These are phyloP conservation scores for Bergia puertoricense DNA, from an alignment of 92 coral and sea anemone genomes.

Conservation along the genomic window DNA sequence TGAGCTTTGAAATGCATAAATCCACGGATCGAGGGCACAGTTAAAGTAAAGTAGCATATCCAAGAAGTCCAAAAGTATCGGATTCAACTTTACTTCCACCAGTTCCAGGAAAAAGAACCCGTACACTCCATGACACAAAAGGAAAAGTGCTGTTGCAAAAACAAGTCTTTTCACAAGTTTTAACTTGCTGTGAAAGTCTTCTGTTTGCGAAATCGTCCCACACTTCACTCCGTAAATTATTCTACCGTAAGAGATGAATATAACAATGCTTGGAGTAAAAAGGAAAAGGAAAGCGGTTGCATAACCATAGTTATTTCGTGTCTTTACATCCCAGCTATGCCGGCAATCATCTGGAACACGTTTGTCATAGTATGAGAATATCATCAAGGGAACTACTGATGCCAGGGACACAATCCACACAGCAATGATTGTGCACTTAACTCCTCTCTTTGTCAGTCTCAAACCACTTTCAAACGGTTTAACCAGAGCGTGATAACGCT, in stretches of 20 bases:
- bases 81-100: background rate
- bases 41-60: background rate
- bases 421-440: background rate
- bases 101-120: background rate
- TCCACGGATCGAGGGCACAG: background rate
- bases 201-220: background rate
- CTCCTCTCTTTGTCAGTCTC: background rate
- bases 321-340: background rate
- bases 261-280: background rate
- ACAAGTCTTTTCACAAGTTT: background rate
- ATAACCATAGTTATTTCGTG: background rate
- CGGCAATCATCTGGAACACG: no score
- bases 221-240: background rate
- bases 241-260: background rate
- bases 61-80: background rate
- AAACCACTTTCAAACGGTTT: background rate
- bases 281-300: background rate
- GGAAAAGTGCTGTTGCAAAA: background rate
- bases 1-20: background rate
- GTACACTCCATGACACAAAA: background rate
- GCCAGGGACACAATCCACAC: background rate
- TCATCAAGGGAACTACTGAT: background rate
- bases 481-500: background rate
- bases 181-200: background rate
- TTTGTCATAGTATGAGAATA: background rate